Evolutionary conservation across 23 tunicate genomes (phyloP).

Genomic region (Oikopleura vanhoeffeni): DNA sequence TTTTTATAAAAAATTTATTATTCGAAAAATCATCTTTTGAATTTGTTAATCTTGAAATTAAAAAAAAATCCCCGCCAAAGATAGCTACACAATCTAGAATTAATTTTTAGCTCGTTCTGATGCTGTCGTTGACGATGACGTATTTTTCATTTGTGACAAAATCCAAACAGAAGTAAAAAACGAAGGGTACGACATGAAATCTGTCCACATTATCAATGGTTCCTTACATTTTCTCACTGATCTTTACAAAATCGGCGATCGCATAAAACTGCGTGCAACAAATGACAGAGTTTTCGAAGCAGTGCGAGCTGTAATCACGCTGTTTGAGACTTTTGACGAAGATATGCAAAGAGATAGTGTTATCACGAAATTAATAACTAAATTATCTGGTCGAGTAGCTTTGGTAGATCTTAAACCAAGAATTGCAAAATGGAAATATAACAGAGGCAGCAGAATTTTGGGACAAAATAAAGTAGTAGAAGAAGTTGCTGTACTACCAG

Average conservation of each 20-base stretch:
- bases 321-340: not conserved
- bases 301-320: not conserved
- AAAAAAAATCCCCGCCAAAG: no score
- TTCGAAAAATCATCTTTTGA: no score
- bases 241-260: not conserved
- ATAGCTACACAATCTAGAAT: no score
- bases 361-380: not conserved
- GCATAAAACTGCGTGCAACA: not conserved
- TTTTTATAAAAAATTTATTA: no score
- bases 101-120: not conserved
- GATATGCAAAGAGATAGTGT: not conserved
- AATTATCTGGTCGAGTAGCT: not conserved
- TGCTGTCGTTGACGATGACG: not conserved
- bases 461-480: not conserved
- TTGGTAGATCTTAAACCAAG: constrained; percentile 30
- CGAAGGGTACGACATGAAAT: not conserved
- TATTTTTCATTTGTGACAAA: not conserved
- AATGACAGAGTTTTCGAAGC: not conserved
- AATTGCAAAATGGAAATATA: constrained; percentile 73
- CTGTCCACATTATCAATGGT: not conserved
- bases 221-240: not conserved
- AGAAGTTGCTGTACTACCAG: not conserved
- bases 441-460: constrained; percentile 52
- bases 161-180: not conserved
- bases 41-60: no score